These are phyloP conservation scores for Crotalus horridus DNA, from an alignment of 2,113 vertebrate species.

Conservation along the genomic window DNA sequence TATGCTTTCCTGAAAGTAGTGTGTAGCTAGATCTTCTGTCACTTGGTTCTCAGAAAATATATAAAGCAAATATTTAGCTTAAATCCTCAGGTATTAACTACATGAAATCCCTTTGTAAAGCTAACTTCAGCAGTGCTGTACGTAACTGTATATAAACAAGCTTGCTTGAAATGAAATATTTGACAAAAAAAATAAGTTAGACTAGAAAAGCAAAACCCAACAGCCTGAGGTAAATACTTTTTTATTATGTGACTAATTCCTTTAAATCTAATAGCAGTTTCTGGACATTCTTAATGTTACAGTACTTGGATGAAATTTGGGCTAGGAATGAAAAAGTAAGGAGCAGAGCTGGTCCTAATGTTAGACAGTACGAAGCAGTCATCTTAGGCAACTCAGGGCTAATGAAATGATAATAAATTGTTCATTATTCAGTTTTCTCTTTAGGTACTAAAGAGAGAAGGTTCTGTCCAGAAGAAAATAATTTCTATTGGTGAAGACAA, in stretches of 20 bases:
- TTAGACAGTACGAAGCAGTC: not conserved
- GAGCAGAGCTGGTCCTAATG: not conserved
- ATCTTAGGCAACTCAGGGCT: not conserved
- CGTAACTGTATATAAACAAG: slow-evolving; percentile 38
- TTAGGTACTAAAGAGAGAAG: not conserved
- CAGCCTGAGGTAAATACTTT: slow-evolving; percentile 3
- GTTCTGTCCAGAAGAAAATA: not conserved
- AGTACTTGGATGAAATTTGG: not conserved
- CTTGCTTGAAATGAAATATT: slow-evolving; percentile 10
- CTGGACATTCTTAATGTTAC: not conserved
- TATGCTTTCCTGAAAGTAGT: not conserved
- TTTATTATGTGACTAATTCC: slow-evolving; percentile 10
- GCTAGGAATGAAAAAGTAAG: not conserved
- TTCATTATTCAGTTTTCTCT: not conserved
- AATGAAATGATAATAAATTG: not conserved
- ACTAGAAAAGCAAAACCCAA: slow-evolving; percentile 1
- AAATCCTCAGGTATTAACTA: slow-evolving; percentile 36
- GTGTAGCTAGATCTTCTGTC: not conserved
- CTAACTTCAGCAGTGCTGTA: slow-evolving; percentile 25
- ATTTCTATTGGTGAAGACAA: not conserved
- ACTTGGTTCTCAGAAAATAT: slow-evolving; percentile 28
- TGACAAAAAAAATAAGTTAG: not conserved
- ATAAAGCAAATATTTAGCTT: slow-evolving; percentile 41
- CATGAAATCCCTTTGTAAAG: slow-evolving; percentile 34
- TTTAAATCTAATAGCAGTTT: not conserved